A percentile compares a stretch with the other conserved stretches of the same genome.
These are phyloP conservation scores for Morpho achilles DNA, from an alignment of 2,888 invertebrate species.

Conservation along the genomic window DNA sequence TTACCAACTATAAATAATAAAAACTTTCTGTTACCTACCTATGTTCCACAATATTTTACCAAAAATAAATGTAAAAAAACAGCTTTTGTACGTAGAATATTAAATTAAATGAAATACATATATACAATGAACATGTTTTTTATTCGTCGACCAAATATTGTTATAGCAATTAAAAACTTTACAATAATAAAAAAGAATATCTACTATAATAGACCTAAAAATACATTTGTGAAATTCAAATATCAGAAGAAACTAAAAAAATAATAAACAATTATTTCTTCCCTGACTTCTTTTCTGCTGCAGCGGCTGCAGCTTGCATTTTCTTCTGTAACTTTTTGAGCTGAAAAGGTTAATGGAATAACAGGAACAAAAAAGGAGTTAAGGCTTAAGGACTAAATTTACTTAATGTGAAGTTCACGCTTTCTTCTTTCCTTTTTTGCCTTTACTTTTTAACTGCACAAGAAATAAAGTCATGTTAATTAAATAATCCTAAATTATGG, in stretches of 20 bases:
- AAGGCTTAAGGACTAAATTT: slow-evolving; percentile 2
- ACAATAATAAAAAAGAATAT: no score
- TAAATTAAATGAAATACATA: no score
- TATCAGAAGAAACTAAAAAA: not conserved
- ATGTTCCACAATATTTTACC: no score
- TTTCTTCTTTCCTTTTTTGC: slow-evolving; percentile 70
- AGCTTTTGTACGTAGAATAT: no score
- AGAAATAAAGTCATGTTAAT: slow-evolving; percentile 23
- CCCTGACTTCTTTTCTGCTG: slow-evolving; percentile 34
- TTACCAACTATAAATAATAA: no score
- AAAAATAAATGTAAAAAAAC: no score
- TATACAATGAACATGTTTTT: no score
- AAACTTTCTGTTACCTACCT: no score
- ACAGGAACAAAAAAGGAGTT: slow-evolving; percentile 31
- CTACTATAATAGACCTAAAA: no score
- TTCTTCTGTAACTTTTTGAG: slow-evolving; percentile 53
- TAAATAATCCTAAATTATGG: not conserved
- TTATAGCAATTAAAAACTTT: no score
- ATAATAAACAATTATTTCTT: slow-evolving; percentile 21
- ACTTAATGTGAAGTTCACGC: slow-evolving; percentile 35
- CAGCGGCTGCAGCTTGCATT: slow-evolving; percentile 42
- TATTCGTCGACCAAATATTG: no score
- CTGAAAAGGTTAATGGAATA: slow-evolving; percentile 35
- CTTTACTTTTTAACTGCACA: slow-evolving; percentile 64
- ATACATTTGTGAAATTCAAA: no score